Percentiles rank a stretch among this genome's conserved stretches.
Evolutionary conservation across 2,888 invertebrate genomes (phyloP).

Genomic region (Esperia sulphurella): DNA sequence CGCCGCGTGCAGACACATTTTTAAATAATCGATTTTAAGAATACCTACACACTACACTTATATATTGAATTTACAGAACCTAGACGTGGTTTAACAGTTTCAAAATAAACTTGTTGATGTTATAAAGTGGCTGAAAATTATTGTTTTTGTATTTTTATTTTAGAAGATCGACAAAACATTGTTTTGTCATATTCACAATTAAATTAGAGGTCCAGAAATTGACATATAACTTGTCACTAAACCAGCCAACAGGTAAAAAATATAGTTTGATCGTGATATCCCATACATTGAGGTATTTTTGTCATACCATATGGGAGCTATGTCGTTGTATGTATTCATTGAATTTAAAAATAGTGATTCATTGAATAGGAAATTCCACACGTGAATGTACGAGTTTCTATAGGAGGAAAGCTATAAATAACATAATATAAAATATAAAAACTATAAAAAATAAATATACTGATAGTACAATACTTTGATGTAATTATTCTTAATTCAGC

Average conservation of each 20-base stretch:
- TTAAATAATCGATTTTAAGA: constrained; percentile 12
- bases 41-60: not conserved
- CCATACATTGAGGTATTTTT: not conserved
- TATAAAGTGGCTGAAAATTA: constrained; percentile 5
- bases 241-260: not conserved
- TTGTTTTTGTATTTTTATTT: constrained; percentile 4
- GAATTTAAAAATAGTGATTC: not conserved
- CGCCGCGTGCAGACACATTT: constrained; percentile 14
- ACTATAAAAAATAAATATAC: not conserved
- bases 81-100: not conserved
- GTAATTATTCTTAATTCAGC: constrained; percentile 50
- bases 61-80: not conserved
- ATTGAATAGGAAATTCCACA: constrained; percentile 3
- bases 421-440: too few species aligned
- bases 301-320: not conserved
- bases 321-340: not conserved
- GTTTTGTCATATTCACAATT: not conserved
- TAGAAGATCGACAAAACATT: not conserved
- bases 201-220: too few species aligned
- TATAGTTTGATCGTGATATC: not conserved
- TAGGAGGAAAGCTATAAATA: not conserved
- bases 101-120: constrained; percentile 2
- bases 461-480: constrained; percentile 18
- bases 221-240: not conserved
- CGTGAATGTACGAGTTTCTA: not conserved